Base-by-base conservation (phyloP, 2,797 vertebrate genomes). In the Sebastiscus albofasciatus region DNA sequence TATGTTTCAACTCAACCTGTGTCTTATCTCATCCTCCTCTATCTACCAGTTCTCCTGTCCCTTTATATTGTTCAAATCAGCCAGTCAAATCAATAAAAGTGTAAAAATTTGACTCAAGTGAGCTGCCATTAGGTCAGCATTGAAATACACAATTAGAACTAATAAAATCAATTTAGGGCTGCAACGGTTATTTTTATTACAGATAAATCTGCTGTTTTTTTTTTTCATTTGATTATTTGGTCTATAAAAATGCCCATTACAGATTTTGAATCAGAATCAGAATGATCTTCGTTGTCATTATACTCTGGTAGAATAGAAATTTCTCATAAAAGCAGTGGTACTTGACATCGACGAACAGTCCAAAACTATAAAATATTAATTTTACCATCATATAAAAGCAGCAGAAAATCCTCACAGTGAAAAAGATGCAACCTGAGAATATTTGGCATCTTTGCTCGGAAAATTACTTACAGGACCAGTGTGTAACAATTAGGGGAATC, bases 1-100 rank as follows among this genome's bases (percentile, higher is more conserved):
- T 71, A 49, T 14, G 69, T 39, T 62, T 77, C 71, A 39, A 1
- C 65, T 66, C 24, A 71, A 14, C 36, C 55, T 64, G 14, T 11
- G 14, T 55, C 56, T 26, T 52, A 64, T 5, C 29, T 66, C 0
- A 54, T 60, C 18, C n/a, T 54, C 42, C 5, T 4, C 20, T 10
- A 2, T 52, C 8, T 8, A n/a, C 8, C 26, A 24, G 2, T 16
- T 10, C 22, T 14, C 52, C 20, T 73, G 27, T 33, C 18, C 20
- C 18, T 67, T 56, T 7, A 12, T 5, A 34, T 14, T 20, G 36
- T 6, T 42, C n/a, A 46, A 59, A 26, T 67, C 31, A 46, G 5
- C 5, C n/a, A 27, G 5, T 34, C 16, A 33, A 59, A 55, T 49
- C 1, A 0, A 55, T 9, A 2, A 5, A 54, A 70, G 22, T 65